Evolutionary conservation across 37 sponge, comb jelly and placozoan species (phyloP).

Genomic region (Dysidea cf. avara): DNA sequence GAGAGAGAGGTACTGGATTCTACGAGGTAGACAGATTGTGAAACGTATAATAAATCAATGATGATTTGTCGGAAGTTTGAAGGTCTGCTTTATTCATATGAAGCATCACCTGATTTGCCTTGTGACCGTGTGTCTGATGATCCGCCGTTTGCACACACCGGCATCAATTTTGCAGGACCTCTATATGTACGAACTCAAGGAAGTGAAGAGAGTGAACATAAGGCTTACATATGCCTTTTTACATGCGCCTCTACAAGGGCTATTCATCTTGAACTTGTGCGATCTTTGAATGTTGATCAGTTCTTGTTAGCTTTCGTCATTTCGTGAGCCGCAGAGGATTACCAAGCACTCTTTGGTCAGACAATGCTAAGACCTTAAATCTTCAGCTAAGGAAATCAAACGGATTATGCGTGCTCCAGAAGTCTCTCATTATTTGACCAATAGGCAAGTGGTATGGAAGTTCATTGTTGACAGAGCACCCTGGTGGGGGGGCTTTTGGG

Average conservation of each 20-base stretch:
- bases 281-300: neutral
- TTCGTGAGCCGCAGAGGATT: slow-evolving; percentile 51
- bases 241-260: neutral
- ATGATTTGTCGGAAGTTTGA: too few relatives aligned
- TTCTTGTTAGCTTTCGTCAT: neutral
- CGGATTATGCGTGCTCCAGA: slow-evolving; percentile 4
- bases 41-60: too few relatives aligned
- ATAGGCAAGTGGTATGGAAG: slow-evolving; percentile 30
- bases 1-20: too few relatives aligned
- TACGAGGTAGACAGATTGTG: too few relatives aligned
- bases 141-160: too few relatives aligned
- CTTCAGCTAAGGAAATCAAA: slow-evolving; percentile 22
- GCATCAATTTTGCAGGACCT: too few relatives aligned
- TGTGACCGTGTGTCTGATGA: too few relatives aligned
- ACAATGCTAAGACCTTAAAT: slow-evolving; percentile 57
- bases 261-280: neutral
- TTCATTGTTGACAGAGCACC: slow-evolving; percentile 15
- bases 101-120: too few relatives aligned
- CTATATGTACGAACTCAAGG: too few relatives aligned
- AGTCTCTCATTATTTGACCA: neutral
- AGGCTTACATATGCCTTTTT: neutral
- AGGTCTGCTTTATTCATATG: too few relatives aligned
- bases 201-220: too few relatives aligned
- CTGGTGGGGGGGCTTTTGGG: neutral
- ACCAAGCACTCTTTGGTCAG: slow-evolving; percentile 25